Conservation (phyloP, 2,797 vertebrate genomes). For the Aplochiton taeniatus region DNA sequence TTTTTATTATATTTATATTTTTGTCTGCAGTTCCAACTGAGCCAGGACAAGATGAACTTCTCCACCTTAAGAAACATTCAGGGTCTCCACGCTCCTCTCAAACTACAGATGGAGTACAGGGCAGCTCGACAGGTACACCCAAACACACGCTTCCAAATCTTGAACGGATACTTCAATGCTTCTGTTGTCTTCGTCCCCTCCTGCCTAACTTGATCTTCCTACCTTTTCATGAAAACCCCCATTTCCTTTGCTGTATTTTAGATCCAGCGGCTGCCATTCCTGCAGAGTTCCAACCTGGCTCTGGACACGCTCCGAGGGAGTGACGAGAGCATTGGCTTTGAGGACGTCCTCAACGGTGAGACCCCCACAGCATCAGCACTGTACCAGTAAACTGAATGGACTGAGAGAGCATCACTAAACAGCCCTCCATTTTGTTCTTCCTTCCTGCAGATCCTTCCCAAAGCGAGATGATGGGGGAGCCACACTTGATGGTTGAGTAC, state of each 20-base stretch:
- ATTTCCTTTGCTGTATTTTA: conserved; percentile 44
- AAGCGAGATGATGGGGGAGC: conserved; percentile 92
- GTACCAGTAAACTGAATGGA: neutral
- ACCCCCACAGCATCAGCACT: conserved; percentile 17
- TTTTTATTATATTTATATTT: neutral
- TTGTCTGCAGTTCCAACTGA: conserved; percentile 83
- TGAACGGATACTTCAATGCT: neutral
- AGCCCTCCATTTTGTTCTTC: conserved; percentile 9
- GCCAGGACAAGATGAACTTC: conserved; percentile 93
- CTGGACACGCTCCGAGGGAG: conserved; percentile 89
- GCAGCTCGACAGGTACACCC: conserved; percentile 87
- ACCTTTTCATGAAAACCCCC: no score
- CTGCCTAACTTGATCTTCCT: no score
- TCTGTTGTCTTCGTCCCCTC: no score
- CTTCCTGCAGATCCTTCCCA: conserved; percentile 85
- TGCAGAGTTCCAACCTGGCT: conserved; percentile 90
- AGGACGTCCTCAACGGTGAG: conserved; percentile 93
- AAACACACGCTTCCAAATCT: neutral
- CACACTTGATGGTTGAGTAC: conserved; percentile 92
- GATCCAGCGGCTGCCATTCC: conserved; percentile 93
- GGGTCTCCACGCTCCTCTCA: conserved; percentile 92
- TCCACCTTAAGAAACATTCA: conserved; percentile 92
- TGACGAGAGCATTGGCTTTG: conserved; percentile 88
- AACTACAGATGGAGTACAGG: conserved; percentile 96
- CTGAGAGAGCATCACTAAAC: neutral